phyloP scores from a whole-genome alignment of 2,797 vertebrate genomes.

The Gymnodraco acuticeps region DNA sequence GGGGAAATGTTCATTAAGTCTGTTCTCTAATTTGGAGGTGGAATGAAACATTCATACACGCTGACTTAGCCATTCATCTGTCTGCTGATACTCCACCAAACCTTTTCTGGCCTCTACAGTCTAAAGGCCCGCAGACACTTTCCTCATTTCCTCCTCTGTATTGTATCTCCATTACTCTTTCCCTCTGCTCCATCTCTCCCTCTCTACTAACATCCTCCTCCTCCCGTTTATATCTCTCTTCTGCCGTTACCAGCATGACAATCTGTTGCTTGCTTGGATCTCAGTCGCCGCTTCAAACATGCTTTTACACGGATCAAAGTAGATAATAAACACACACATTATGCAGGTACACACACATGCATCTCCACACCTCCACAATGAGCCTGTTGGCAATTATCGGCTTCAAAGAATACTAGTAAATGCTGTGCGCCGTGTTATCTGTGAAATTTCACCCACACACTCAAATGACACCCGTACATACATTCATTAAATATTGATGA shows the following conservation, averaged over 20 bases:
- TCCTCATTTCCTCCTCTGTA: constrained; percentile 71
- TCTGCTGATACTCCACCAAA: constrained; percentile 47
- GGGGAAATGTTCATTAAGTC: constrained; percentile 54
- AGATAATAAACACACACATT: constrained; percentile 38
- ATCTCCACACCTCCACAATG: constrained; percentile 44
- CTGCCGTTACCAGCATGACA: constrained; percentile 16
- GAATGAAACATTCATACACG: constrained; percentile 71
- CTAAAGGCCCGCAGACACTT: constrained; percentile 53
- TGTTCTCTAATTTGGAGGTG: constrained; percentile 51
- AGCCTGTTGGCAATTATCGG: constrained; percentile 55
- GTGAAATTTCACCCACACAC: constrained; percentile 33
- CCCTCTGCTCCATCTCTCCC: constrained; percentile 11
- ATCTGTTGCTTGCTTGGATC: constrained; percentile 45
- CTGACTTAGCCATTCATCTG: constrained; percentile 55
- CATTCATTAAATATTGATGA: constrained; percentile 14
- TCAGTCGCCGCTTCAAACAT: constrained; percentile 53
- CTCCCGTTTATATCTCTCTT: not conserved
- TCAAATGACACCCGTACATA: constrained; percentile 3
- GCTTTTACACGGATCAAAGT: constrained; percentile 68
- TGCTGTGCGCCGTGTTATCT: constrained; percentile 22
- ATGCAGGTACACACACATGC: not conserved
- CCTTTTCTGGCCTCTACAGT: constrained; percentile 47
- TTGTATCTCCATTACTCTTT: constrained; percentile 50
- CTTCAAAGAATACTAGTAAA: constrained; percentile 69
- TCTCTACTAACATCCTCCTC: not conserved